Conservation (phyloP, 2,113 vertebrate genomes). For the Arvicanthis niloticus region DNA sequence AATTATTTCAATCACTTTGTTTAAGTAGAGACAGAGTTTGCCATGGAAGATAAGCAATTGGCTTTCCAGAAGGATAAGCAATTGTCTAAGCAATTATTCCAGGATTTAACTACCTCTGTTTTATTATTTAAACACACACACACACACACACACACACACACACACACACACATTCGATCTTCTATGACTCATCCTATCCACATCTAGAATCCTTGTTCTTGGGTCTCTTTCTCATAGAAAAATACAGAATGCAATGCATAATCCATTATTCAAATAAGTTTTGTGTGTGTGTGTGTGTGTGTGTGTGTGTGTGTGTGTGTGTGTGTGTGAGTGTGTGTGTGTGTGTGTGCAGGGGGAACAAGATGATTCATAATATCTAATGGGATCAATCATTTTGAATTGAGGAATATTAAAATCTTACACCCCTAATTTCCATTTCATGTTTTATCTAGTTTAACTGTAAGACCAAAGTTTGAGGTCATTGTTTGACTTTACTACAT, state of each 20-base stretch:
- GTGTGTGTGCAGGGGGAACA: not conserved
- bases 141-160: not conserved
- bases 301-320: not conserved
- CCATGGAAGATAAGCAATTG: not conserved
- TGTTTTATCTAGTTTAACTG: not conserved
- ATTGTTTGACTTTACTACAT: not conserved
- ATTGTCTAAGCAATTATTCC: not conserved
- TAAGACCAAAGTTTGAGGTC: not conserved
- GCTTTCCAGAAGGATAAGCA: not conserved
- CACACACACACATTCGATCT: not conserved
- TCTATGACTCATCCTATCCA: too few relatives aligned
- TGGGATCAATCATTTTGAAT: not conserved
- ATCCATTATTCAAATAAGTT: too few relatives aligned
- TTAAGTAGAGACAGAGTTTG: not conserved
- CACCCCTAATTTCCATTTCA: not conserved
- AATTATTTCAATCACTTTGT: not conserved
- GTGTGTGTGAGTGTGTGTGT: too few relatives aligned
- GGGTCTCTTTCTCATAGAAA: too few relatives aligned
- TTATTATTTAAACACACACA: slow-evolving; percentile 14
- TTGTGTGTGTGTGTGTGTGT: too few relatives aligned
- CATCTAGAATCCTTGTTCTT: too few relatives aligned
- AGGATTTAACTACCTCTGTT: not conserved
- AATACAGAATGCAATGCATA: too few relatives aligned
- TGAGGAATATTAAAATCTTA: not conserved
- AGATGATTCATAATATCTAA: not conserved